These are phyloP conservation scores for Tipula vernalis DNA, from an alignment of 2,888 invertebrate species.

Conservation along the genomic window DNA sequence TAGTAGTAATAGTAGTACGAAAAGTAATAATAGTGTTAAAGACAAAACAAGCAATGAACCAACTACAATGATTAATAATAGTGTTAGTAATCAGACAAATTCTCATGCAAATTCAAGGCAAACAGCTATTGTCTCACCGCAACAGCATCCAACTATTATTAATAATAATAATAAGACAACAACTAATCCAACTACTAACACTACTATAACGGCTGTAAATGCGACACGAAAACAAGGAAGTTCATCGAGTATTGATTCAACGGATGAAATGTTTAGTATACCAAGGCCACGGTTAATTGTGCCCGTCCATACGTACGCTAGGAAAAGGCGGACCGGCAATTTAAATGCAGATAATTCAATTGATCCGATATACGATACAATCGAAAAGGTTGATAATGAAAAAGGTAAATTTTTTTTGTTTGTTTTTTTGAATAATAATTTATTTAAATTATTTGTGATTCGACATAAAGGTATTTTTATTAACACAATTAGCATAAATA, in stretches of 20 bases:
- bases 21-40: neutral
- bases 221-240: conserved; percentile 19
- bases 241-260: conserved; percentile 23
- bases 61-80: neutral
- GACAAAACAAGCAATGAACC: neutral
- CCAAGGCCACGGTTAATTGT: conserved; percentile 77
- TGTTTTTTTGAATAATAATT: neutral
- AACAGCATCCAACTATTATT: neutral
- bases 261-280: conserved; percentile 61
- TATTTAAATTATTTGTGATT: neutral
- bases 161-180: neutral
- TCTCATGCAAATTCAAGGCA: conserved; percentile 13
- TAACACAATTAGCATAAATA: neutral
- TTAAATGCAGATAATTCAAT: conserved; percentile 37
- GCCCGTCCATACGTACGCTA: conserved; percentile 76
- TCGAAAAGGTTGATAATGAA: conserved; percentile 15
- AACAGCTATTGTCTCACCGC: conserved; percentile 16
- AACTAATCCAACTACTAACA: conserved; percentile 15
- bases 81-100: neutral
- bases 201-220: conserved; percentile 1
- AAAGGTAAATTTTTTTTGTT: neutral
- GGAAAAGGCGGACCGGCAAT: conserved; percentile 70
- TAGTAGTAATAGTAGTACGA: neutral
- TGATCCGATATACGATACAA: conserved; percentile 8
- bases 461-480: neutral